phyloP scores from a whole-genome alignment of 2,888 invertebrate species.

The Brachynemurus nebulosus region DNA sequence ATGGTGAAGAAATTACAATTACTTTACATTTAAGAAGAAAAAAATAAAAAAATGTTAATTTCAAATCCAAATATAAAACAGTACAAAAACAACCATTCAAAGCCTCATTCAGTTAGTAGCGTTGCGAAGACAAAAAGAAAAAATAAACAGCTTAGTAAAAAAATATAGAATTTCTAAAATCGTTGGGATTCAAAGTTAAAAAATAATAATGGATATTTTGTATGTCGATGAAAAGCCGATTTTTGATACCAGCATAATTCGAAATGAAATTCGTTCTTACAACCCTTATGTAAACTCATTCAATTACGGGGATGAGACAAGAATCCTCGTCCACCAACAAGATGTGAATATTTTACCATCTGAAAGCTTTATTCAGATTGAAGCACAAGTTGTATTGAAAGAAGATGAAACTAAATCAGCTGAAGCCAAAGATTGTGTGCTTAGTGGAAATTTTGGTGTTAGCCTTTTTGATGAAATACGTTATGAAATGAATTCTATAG shows the following conservation, averaged over 20 bases:
- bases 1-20: conserved; percentile 1
- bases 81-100: too few species aligned
- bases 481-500: background rate
- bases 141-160: too few species aligned
- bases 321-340: background rate
- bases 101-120: too few species aligned
- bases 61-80: background rate
- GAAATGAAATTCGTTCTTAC: background rate
- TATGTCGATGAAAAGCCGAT: background rate
- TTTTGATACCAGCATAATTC: background rate
- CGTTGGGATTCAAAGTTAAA: background rate
- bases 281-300: background rate
- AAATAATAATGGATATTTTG: conserved; percentile 1
- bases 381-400: background rate
- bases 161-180: background rate
- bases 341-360: background rate
- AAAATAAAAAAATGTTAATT: background rate
- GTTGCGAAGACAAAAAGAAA: too few species aligned
- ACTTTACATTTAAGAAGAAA: conserved; percentile 2
- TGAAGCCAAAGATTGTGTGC: background rate
- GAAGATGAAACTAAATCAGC: background rate
- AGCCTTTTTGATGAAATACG: background rate
- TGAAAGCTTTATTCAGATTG: background rate
- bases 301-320: background rate
- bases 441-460: conserved; percentile 1